Conservation (phyloP, 2,113 vertebrate genomes). For the Galemys pyrenaicus region DNA sequence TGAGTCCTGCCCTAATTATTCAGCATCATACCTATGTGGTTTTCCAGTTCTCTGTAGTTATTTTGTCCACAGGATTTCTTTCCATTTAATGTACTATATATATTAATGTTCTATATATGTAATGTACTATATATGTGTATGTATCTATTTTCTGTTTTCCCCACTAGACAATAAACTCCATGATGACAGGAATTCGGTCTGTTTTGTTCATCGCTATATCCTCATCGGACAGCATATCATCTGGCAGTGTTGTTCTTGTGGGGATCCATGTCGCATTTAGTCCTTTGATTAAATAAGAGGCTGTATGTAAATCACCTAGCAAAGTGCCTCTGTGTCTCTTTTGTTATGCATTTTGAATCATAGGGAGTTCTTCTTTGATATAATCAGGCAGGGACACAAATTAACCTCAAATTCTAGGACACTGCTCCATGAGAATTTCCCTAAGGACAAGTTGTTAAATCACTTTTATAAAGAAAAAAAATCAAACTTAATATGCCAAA, state of each 20-base stretch:
- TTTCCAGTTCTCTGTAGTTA: background rate
- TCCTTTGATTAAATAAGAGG: slow-evolving; percentile 35
- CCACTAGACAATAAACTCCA: background rate
- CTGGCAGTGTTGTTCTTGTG: background rate
- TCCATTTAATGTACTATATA: background rate
- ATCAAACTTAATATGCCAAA: slow-evolving; percentile 8
- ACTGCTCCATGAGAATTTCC: background rate
- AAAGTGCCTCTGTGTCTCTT: background rate
- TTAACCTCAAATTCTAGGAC: slow-evolving; percentile 48
- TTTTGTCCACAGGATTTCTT: background rate
- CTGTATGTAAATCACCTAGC: background rate
- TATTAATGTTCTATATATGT: no score
- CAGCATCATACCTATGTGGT: background rate
- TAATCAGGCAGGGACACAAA: background rate
- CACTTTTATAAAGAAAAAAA: background rate
- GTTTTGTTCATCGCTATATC: background rate
- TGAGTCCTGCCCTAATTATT: background rate
- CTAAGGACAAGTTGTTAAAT: slow-evolving; percentile 56
- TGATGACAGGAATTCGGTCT: background rate
- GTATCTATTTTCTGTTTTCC: background rate
- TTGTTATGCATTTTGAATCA: background rate
- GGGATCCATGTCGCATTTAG: background rate
- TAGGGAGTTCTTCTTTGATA: slow-evolving; percentile 47
- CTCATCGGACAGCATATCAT: background rate
- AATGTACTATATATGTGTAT: background rate